Conservation (phyloP, 2,888 invertebrate species). For the Torymus aiolomorphi region DNA sequence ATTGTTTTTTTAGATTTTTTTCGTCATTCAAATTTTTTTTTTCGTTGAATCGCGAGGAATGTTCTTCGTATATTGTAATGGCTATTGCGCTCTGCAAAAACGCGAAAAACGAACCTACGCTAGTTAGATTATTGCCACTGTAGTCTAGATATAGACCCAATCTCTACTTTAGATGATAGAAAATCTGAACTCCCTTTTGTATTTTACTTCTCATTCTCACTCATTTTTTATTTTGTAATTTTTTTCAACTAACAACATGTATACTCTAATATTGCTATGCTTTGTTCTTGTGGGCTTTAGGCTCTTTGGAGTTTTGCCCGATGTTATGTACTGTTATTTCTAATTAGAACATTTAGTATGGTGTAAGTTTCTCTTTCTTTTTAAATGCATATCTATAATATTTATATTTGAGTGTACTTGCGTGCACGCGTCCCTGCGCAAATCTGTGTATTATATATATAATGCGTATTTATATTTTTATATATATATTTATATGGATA, state of each 20-base stretch:
- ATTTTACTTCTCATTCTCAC: constrained; percentile 46
- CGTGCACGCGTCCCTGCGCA: constrained; percentile 47
- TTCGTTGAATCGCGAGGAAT: constrained; percentile 59
- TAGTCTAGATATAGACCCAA: constrained; percentile 47
- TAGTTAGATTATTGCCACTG: constrained; percentile 57
- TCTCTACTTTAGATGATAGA: constrained; percentile 52
- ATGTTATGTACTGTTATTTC: constrained; percentile 59
- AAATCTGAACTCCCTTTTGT: constrained; percentile 39
- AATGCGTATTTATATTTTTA: constrained; percentile 33
- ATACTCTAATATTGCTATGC: constrained; percentile 71
- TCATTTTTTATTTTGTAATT: constrained; percentile 19
- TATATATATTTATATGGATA: constrained; percentile 43
- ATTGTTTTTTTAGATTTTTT: constrained; percentile 4
- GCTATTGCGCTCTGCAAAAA: constrained; percentile 52
- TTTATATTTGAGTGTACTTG: constrained; percentile 45
- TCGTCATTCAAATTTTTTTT: constrained; percentile 16
- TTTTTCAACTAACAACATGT: constrained; percentile 60
- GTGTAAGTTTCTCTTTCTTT: constrained; percentile 45
- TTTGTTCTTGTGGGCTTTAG: constrained; percentile 62
- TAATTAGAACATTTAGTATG: constrained; percentile 51
- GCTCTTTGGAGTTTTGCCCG: constrained; percentile 66
- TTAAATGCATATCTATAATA: constrained; percentile 41
- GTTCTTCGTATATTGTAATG: constrained; percentile 50
- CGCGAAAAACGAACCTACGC: constrained; percentile 49
- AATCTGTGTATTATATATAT: constrained; percentile 38